Percentiles rank a stretch among this genome's conserved stretches.
Conservation (phyloP, 30 jellyfish, hydroid and myxozoan genomes). For the Pelagia noctiluca region DNA sequence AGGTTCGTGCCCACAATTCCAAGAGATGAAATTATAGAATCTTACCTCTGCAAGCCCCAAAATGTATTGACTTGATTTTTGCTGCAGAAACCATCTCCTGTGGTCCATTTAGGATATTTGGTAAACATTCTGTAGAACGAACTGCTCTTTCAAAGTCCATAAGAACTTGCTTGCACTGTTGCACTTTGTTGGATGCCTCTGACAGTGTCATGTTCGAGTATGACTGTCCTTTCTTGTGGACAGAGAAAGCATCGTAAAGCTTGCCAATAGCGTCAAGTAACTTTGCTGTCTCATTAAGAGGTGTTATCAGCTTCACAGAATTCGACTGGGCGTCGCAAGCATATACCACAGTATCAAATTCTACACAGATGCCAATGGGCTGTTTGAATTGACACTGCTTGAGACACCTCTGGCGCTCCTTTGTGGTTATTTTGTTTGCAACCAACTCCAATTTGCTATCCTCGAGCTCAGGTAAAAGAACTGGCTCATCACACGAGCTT, state of each 20-base stretch:
- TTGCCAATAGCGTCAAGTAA: conserved; percentile 47
- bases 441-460: not conserved
- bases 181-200: conserved; percentile 41
- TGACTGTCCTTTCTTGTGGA: conserved; percentile 32
- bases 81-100: conserved; percentile 45
- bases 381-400: conserved; percentile 33
- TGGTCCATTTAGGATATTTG: conserved; percentile 50
- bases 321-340: conserved; percentile 53
- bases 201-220: conserved; percentile 35
- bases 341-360: conserved; percentile 30
- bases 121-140: conserved; percentile 36
- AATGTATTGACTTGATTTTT: conserved; percentile 11
- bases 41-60: conserved; percentile 44
- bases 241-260: conserved; percentile 33
- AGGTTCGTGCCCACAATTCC: conserved; percentile 47
- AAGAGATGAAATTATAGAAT: conserved; percentile 46
- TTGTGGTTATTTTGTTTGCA: conserved; percentile 3
- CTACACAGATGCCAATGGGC: conserved; percentile 38
- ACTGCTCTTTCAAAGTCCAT: conserved; percentile 23
- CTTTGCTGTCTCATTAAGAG: conserved; percentile 32
- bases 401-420: conserved; percentile 20
- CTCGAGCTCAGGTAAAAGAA: conserved; percentile 11
- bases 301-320: conserved; percentile 45
- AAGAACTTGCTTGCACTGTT: conserved; percentile 35
- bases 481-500: conserved; percentile 22